Conservation (phyloP, 2,113 vertebrate genomes). For the Acanthisitta chloris region DNA sequence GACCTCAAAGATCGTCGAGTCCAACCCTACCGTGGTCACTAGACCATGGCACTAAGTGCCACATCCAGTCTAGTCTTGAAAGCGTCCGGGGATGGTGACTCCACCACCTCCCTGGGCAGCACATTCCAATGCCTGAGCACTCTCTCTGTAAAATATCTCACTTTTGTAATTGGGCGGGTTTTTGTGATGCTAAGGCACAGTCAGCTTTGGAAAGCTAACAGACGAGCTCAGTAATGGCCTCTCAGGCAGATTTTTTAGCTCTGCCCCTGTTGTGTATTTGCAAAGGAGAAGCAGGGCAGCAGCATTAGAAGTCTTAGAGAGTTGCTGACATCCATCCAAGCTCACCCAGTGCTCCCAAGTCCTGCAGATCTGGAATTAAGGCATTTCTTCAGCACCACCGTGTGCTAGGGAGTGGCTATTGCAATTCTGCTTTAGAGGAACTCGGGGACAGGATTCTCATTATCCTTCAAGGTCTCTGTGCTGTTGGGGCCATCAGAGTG, state of each 20-base stretch:
- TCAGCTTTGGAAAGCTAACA: background rate
- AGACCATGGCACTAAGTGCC: too few relatives aligned
- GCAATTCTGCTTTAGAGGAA: background rate
- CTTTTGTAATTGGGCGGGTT: too few relatives aligned
- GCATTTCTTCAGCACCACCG: conserved; percentile 44
- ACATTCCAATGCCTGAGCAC: too few relatives aligned
- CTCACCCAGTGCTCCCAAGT: accelerated
- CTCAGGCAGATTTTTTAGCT: background rate
- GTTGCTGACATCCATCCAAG: too few relatives aligned
- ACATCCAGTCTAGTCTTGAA: too few relatives aligned
- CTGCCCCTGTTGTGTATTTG: background rate
- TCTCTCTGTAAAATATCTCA: too few relatives aligned
- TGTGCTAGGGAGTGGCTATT: background rate
- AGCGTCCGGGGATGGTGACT: too few relatives aligned
- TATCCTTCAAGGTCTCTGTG: background rate
- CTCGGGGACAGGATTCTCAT: background rate
- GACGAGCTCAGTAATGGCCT: background rate
- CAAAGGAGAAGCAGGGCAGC: background rate
- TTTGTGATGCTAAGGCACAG: background rate
- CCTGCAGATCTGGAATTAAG: background rate
- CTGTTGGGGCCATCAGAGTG: background rate
- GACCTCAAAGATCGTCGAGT: too few relatives aligned
- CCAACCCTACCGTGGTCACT: too few relatives aligned
- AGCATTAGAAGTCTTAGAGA: background rate
- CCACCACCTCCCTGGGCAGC: too few relatives aligned